phyloP scores from a whole-genome alignment of 2,888 invertebrate species.

The Acrocyrtus sp. region DNA sequence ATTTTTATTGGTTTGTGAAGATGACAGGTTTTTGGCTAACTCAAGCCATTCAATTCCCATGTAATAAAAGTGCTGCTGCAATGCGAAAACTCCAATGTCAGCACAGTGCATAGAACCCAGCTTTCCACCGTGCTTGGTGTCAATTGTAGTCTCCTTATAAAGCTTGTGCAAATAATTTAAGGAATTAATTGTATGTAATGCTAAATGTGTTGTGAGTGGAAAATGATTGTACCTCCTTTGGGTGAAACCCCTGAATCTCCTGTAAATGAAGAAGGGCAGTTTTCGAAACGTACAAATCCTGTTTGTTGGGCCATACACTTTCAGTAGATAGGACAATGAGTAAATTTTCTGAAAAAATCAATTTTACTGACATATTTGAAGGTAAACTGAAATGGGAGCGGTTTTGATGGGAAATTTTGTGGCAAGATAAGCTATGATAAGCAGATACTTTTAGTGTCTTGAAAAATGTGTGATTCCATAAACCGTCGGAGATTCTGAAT shows the following conservation, averaged over 20 bases:
- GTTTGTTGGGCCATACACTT: slow-evolving; percentile 8
- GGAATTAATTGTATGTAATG: background rate
- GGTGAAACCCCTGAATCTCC: slow-evolving; percentile 1
- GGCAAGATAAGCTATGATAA: too few relatives aligned
- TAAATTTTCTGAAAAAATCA: too few relatives aligned
- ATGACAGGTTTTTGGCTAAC: background rate
- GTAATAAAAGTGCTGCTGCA: slow-evolving; percentile 1
- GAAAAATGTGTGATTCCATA: too few relatives aligned
- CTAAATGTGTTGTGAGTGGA: background rate
- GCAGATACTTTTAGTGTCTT: too few relatives aligned
- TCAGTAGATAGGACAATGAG: too few relatives aligned
- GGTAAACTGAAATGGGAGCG: too few relatives aligned
- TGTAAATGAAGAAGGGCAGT: background rate
- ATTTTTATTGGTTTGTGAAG: background rate
- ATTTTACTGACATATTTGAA: too few relatives aligned
- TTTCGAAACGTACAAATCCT: slow-evolving; percentile 2
- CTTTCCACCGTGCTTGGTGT: background rate
- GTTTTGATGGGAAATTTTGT: too few relatives aligned
- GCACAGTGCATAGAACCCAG: background rate
- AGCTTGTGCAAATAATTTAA: background rate
- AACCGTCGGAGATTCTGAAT: too few relatives aligned
- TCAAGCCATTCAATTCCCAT: slow-evolving; percentile 19
- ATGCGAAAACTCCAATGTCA: background rate
- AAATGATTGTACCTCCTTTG: background rate
- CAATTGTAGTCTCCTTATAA: background rate